Percentiles rank a stretch among this genome's conserved stretches.
Evolutionary conservation across 37 sponge, comb jelly and placozoan genomes (phyloP).

Genomic region (Agelas oroides): DNA sequence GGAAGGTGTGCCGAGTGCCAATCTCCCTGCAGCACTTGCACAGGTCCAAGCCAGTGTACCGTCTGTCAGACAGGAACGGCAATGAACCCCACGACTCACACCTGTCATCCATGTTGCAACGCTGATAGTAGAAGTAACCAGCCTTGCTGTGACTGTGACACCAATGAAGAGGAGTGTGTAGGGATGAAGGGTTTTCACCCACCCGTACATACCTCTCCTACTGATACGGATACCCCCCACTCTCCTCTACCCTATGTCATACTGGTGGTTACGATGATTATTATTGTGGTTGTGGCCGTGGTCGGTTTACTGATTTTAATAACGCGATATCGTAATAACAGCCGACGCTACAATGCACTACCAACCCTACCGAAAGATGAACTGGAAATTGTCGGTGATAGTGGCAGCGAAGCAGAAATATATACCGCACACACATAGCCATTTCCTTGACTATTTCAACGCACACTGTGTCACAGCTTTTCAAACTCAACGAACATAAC

Average conservation of each 20-base stretch:
- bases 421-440: neutral
- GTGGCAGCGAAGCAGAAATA: slow-evolving; percentile 6
- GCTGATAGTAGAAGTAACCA: neutral
- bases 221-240: neutral
- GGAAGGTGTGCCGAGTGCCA: slow-evolving; percentile 15
- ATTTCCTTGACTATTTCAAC: no score
- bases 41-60: slow-evolving; percentile 10
- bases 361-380: neutral
- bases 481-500: no score
- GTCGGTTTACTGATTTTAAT: neutral
- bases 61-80: slow-evolving; percentile 7
- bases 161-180: neutral
- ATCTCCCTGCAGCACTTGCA: slow-evolving; percentile 36
- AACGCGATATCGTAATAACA: neutral
- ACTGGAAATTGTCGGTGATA: neutral
- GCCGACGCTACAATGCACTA: neutral
- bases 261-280: neutral
- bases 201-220: neutral
- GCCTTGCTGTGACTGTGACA: slow-evolving; percentile 42
- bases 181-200: neutral
- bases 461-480: no score
- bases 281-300: neutral
- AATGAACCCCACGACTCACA: slow-evolving; percentile 2
- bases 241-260: neutral
- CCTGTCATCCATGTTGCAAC: slow-evolving; percentile 38